A percentile compares a stretch with the other conserved stretches of the same genome.
These are phyloP conservation scores for Atherinomorus stipes DNA, from an alignment of 2,113 vertebrate genomes.

Conservation along the genomic window DNA sequence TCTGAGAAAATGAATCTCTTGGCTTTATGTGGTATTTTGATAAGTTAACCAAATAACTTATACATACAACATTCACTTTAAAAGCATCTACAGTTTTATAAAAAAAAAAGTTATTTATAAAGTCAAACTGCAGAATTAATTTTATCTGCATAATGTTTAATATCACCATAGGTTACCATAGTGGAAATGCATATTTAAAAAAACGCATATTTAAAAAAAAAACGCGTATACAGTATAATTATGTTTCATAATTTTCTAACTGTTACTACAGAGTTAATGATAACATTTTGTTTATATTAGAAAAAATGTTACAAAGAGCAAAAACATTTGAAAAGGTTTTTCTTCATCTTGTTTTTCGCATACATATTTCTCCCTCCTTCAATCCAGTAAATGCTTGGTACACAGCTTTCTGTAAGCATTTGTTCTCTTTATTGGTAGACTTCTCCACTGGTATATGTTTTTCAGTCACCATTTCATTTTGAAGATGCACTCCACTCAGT, in stretches of 20 bases:
- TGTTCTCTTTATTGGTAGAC: constrained; percentile 19
- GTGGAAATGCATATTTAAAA: not conserved
- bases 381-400: not conserved
- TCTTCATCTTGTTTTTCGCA: no score
- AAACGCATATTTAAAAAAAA: no score
- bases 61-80: not conserved
- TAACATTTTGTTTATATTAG: not conserved
- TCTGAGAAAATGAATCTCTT: not conserved
- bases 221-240: no score
- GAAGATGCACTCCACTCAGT: constrained; percentile 15
- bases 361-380: not conserved
- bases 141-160: not conserved
- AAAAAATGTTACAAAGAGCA: not conserved
- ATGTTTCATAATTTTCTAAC: not conserved
- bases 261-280: not conserved
- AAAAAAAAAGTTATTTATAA: not conserved
- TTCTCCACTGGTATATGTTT: constrained; percentile 22
- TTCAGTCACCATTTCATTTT: constrained; percentile 1
- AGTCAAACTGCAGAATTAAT: not conserved
- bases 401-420: not conserved
- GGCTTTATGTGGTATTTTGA: not conserved
- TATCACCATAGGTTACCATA: not conserved
- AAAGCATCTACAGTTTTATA: not conserved
- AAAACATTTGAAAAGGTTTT: not conserved
- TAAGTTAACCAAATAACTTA: not conserved